These are phyloP conservation scores for Stictocephala bisonia DNA, from an alignment of 2,888 invertebrate genomes.

Conservation along the genomic window DNA sequence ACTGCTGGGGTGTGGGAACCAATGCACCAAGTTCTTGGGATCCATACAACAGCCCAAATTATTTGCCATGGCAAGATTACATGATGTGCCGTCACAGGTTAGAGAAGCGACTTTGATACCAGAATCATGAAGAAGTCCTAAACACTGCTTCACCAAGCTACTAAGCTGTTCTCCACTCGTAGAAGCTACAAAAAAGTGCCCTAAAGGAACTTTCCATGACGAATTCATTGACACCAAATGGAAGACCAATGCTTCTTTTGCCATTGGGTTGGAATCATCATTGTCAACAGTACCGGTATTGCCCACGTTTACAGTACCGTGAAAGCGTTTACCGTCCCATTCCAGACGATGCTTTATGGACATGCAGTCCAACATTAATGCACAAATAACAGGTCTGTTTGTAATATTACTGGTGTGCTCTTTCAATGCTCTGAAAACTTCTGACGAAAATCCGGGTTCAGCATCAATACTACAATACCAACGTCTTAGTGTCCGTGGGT, in stretches of 20 bases:
- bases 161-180: constrained; percentile 31
- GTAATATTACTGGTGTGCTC: constrained; percentile 13
- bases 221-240: constrained; percentile 37
- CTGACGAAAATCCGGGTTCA: constrained; percentile 58
- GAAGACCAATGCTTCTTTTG: constrained; percentile 40
- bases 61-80: constrained; percentile 45
- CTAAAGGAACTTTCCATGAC: constrained; percentile 42
- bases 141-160: constrained; percentile 42
- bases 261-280: constrained; percentile 31
- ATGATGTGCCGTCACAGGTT: constrained; percentile 44
- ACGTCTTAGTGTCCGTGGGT: constrained; percentile 9
- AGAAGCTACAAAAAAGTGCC: constrained; percentile 34
- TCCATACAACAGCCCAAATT: constrained; percentile 35
- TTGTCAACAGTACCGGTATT: constrained; percentile 15
- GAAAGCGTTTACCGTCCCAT: constrained; percentile 34
- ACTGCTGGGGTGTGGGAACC: constrained; percentile 41
- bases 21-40: constrained; percentile 39
- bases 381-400: constrained; percentile 5
- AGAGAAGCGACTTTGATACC: constrained; percentile 40
- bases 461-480: constrained; percentile 54
- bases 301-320: constrained; percentile 37
- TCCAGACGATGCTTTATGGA: neutral
- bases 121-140: constrained; percentile 37
- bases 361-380: constrained; percentile 16
- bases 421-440: constrained; percentile 24